These are phyloP conservation scores for Tetraneura akinire DNA, from an alignment of 1,140 invertebrate species.

Conservation along the genomic window DNA sequence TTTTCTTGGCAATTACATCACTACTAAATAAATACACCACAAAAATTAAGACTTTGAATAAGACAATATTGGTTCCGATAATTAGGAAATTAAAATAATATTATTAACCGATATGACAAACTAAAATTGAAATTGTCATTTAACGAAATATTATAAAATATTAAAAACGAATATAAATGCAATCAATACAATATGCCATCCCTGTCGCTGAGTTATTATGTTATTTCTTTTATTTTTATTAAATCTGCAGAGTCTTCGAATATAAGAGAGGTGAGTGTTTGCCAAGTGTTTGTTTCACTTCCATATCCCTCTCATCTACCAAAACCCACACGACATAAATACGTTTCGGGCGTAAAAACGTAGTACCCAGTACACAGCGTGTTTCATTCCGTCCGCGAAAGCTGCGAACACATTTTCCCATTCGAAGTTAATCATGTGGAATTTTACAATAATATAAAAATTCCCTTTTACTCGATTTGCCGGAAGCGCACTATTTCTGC, in stretches of 20 bases:
- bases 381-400: constrained; percentile 1
- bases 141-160: no score
- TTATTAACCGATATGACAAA: no score
- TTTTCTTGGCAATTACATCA: no score
- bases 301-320: neutral
- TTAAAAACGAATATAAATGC: no score
- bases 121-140: no score
- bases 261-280: neutral
- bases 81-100: no score
- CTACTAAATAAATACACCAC: no score
- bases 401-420: constrained; percentile 36
- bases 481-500: constrained; percentile 48
- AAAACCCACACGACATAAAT: neutral
- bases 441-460: constrained; percentile 52
- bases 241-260: neutral
- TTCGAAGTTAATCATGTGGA: constrained; percentile 51
- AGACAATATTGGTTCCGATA: no score
- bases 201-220: neutral
- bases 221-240: neutral
- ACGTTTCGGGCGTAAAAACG: constrained; percentile 26
- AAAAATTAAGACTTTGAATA: no score
- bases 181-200: no score
- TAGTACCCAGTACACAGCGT: neutral
- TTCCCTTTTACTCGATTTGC: constrained; percentile 50
- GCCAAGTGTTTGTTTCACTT: constrained; percentile 27